Evolutionary conservation across 2,888 invertebrate genomes (phyloP).

Genomic region (Orthosia gothica): DNA sequence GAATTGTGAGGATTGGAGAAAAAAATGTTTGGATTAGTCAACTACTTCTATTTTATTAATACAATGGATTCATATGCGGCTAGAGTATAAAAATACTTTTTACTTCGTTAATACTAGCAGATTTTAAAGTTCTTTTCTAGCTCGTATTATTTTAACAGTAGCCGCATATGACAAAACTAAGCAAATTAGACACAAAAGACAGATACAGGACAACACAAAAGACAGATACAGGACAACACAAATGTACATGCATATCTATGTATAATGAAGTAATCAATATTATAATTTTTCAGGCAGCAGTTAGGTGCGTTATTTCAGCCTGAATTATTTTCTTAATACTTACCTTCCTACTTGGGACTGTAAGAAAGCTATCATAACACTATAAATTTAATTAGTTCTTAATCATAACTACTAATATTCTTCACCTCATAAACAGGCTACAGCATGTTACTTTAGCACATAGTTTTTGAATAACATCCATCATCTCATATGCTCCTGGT

Average conservation of each 20-base stretch:
- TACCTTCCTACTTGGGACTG: background rate
- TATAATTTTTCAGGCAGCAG: background rate
- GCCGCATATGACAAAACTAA: constrained; percentile 17
- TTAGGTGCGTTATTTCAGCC: background rate
- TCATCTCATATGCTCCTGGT: constrained; percentile 15
- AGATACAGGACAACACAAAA: constrained; percentile 48
- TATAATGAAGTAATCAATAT: background rate
- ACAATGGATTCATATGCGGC: constrained; percentile 8
- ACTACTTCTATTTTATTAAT: constrained; percentile 23
- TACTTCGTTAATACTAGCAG: background rate
- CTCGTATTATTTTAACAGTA: constrained; percentile 1
- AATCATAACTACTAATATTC: background rate
- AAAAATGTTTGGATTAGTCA: constrained; percentile 60
- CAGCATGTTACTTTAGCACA: background rate
- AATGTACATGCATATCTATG: constrained; percentile 55
- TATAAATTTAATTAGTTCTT: background rate
- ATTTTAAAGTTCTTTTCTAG: background rate
- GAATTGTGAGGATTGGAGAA: constrained; percentile 47
- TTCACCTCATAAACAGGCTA: background rate
- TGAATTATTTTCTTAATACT: background rate
- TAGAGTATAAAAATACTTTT: constrained; percentile 7
- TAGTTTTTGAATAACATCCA: too few relatives aligned
- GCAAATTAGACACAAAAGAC: constrained; percentile 53
- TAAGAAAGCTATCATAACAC: background rate
- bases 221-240: constrained; percentile 51